These are phyloP conservation scores for Erebia palarica DNA, from an alignment of 2,888 invertebrate genomes.

Conservation along the genomic window DNA sequence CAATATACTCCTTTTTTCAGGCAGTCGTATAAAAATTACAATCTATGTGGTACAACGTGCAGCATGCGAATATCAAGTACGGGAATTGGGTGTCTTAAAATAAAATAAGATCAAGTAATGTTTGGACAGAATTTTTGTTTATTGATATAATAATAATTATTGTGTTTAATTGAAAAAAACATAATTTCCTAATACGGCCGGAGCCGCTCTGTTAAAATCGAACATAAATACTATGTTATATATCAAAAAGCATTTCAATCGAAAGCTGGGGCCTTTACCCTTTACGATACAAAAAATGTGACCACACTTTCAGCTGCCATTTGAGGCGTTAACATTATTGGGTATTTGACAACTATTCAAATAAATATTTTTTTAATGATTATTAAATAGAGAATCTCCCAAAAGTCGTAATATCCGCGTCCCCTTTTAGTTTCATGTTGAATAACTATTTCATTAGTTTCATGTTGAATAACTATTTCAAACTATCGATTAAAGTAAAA, in stretches of 20 bases:
- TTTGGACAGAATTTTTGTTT: slow-evolving; percentile 72
- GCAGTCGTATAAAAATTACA: too few relatives aligned
- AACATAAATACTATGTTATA: slow-evolving; percentile 81
- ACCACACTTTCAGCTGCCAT: neutral
- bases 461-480: too few relatives aligned
- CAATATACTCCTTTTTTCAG: too few relatives aligned
- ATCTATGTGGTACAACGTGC: too few relatives aligned
- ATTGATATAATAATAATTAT: slow-evolving; percentile 76
- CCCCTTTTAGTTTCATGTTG: too few relatives aligned
- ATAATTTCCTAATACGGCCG: slow-evolving; percentile 43
- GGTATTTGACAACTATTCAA: too few relatives aligned
- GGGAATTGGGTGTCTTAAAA: slow-evolving; percentile 44
- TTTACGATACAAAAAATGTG: neutral
- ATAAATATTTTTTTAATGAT: too few relatives aligned
- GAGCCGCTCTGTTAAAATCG: slow-evolving; percentile 60
- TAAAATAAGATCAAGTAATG: slow-evolving; percentile 53
- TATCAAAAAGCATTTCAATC: slow-evolving; percentile 65
- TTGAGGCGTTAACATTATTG: neutral
- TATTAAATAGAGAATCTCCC: too few relatives aligned
- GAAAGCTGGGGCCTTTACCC: slow-evolving; percentile 55
- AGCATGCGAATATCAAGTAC: too few relatives aligned
- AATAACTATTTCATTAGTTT: too few relatives aligned
- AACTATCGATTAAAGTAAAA: too few relatives aligned
- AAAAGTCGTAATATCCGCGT: too few relatives aligned
- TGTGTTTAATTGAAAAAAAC: slow-evolving; percentile 59